Conservation (phyloP, 2,113 vertebrate species). For the Barnardius zonarius region DNA sequence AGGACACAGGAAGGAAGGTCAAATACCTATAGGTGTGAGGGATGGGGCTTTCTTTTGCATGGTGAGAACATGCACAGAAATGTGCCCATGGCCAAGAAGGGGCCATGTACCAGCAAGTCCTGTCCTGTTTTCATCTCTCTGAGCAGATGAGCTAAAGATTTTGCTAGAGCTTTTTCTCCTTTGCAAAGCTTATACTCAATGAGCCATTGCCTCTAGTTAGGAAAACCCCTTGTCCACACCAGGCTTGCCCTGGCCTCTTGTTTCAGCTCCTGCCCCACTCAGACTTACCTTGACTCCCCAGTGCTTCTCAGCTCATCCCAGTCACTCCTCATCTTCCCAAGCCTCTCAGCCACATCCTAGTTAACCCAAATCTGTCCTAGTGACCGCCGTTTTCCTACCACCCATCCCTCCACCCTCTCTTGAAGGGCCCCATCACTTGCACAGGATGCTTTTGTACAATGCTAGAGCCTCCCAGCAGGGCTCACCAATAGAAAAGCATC, state of each 20-base stretch:
- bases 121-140: neutral
- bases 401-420: neutral
- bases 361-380: neutral
- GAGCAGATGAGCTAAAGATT: neutral
- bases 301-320: neutral
- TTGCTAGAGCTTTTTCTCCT: neutral
- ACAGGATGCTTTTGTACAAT: neutral
- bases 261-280: neutral
- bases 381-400: neutral
- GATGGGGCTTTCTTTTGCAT: accelerated
- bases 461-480: neutral
- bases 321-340: neutral
- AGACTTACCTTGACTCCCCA: neutral
- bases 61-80: neutral
- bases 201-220: neutral
- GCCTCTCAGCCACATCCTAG: neutral
- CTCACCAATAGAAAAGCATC: neutral
- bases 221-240: neutral
- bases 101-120: neutral
- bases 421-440: neutral
- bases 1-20: neutral
- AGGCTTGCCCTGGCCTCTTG: neutral
- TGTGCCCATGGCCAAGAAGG: neutral
- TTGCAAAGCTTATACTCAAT: neutral
- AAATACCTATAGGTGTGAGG: neutral